Evolutionary conservation across 2,113 vertebrate species (phyloP).

Genomic region (Mobula birostris): DNA sequence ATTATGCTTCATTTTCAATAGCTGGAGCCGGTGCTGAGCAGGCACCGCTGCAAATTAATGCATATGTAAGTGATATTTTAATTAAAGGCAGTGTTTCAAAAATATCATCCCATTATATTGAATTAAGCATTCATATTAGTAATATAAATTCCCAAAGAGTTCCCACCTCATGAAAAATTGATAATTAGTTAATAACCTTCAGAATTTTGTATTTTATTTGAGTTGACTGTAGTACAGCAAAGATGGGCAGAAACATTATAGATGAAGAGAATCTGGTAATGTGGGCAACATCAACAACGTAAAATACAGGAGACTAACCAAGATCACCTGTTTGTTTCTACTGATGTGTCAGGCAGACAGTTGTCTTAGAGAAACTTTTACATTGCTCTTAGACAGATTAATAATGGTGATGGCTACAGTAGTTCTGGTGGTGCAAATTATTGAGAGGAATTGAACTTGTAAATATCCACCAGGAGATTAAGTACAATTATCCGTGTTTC

Average conservation of each 20-base stretch:
- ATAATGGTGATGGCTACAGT: background rate
- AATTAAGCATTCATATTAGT: background rate
- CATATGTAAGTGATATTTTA: slow-evolving; percentile 10
- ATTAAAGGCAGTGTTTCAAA: background rate
- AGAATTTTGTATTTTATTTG: background rate
- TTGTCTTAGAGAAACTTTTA: background rate
- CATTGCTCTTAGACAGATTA: background rate
- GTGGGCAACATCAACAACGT: background rate
- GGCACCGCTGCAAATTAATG: background rate
- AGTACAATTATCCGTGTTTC: slow-evolving; percentile 22
- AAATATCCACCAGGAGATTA: background rate
- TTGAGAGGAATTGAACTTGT: background rate
- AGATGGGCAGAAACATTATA: background rate
- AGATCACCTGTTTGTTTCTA: background rate
- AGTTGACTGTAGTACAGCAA: background rate
- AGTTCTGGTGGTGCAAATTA: background rate
- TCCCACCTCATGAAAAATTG: background rate
- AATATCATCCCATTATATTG: background rate
- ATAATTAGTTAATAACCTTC: background rate
- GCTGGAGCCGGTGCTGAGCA: background rate
- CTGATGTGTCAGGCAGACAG: background rate
- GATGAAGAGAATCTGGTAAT: background rate
- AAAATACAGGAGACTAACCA: background rate
- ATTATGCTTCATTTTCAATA: background rate
- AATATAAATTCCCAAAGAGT: background rate